Percentiles rank a stretch among this genome's conserved stretches.
Conservation (phyloP, 2,797 vertebrate genomes). For the Chanos chanos region DNA sequence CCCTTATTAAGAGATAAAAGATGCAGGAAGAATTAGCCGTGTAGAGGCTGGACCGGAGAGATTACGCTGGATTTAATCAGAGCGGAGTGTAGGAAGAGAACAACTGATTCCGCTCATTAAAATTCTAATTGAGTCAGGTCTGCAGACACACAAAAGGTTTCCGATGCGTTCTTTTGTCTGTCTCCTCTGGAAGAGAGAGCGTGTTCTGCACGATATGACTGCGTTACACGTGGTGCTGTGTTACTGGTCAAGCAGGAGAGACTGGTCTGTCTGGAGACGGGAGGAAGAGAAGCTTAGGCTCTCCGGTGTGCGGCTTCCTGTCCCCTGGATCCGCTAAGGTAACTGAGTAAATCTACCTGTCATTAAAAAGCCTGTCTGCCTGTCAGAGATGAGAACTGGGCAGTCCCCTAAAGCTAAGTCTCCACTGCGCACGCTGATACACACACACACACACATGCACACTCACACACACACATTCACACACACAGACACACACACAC, state of each 20-base stretch:
- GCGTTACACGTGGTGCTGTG: background rate
- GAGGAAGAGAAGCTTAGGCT: background rate
- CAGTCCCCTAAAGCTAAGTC: background rate
- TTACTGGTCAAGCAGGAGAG: conserved; percentile 1
- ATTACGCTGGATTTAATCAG: conserved; percentile 47
- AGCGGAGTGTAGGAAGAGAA: conserved; percentile 26
- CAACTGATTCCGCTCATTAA: conserved; percentile 53
- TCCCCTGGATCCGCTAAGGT: conserved; percentile 30
- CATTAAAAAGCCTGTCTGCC: conserved; percentile 27
- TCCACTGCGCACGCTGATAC: background rate
- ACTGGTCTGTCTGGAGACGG: background rate
- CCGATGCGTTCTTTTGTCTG: conserved; percentile 10
- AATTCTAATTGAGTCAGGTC: conserved; percentile 48
- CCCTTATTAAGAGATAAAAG: conserved; percentile 47
- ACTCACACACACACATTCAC: background rate
- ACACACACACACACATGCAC: background rate
- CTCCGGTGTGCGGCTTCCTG: background rate
- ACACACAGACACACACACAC: conserved; percentile 1
- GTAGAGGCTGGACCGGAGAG: conserved; percentile 15
- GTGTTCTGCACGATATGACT: no score
- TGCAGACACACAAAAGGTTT: conserved; percentile 28
- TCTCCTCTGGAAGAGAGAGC: conserved; percentile 9
- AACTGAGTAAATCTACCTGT: conserved; percentile 40
- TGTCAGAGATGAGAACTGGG: conserved; percentile 17
- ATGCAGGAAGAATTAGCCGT: conserved; percentile 36